phyloP scores from a whole-genome alignment of 2,113 vertebrate genomes.

The Hydropotes inermis region DNA sequence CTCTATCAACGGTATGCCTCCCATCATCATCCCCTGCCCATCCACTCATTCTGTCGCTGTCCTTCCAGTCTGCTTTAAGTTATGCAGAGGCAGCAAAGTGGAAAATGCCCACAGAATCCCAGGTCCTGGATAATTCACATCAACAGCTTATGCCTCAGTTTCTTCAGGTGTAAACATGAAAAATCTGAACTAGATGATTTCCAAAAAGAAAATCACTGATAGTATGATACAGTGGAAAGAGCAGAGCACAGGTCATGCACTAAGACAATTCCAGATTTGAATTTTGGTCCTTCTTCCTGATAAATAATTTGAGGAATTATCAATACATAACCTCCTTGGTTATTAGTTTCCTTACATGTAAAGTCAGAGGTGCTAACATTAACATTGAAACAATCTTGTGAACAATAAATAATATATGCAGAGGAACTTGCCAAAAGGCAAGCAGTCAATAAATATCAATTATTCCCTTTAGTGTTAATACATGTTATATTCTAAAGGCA shows the following conservation, averaged over 20 bases:
- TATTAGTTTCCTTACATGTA: conserved; percentile 12
- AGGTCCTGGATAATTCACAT: neutral
- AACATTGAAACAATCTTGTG: conserved; percentile 38
- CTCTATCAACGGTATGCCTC: fast-evolving
- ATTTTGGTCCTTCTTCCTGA: neutral
- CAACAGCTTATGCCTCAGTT: neutral
- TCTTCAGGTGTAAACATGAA: neutral
- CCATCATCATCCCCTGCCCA: neutral
- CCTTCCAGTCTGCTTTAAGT: neutral
- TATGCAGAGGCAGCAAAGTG: neutral
- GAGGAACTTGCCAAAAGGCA: conserved; percentile 55
- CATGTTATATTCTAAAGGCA: conserved; percentile 39
- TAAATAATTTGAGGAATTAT: neutral
- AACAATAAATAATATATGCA: conserved; percentile 41
- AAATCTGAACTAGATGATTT: neutral
- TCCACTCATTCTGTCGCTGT: neutral
- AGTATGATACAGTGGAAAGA: neutral
- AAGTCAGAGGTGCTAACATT: conserved; percentile 23
- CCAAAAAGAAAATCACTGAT: neutral
- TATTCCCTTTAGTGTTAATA: conserved; percentile 48
- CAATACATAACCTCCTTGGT: neutral
- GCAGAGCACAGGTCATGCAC: neutral
- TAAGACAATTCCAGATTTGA: neutral
- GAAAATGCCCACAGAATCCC: neutral
- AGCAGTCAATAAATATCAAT: conserved; percentile 47